A percentile compares a stretch with the other conserved stretches of the same genome.
phyloP scores from a whole-genome alignment of 2,888 invertebrate species.

The Drosophila acutilabella region DNA sequence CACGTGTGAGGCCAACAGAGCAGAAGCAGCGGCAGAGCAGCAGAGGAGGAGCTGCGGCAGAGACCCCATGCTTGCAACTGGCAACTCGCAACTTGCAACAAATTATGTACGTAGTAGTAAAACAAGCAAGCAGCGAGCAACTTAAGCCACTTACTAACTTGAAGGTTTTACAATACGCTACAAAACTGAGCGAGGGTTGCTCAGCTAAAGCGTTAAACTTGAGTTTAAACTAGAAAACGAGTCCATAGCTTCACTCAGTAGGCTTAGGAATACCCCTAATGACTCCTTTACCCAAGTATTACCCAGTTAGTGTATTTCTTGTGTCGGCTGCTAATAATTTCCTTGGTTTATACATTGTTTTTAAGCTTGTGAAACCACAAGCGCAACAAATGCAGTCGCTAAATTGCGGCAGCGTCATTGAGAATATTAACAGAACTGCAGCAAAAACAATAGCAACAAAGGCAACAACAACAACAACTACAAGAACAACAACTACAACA shows the following conservation, averaged over 20 bases:
- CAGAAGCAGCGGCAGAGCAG: neutral
- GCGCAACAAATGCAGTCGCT: constrained; percentile 73
- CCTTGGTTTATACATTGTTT: constrained; percentile 5
- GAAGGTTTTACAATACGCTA: constrained; percentile 33
- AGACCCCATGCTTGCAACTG: neutral
- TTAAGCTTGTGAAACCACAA: constrained; percentile 60
- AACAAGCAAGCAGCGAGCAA: constrained; percentile 31
- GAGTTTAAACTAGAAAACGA: too few species aligned
- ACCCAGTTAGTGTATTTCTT: constrained; percentile 12
- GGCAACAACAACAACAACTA: constrained; percentile 4
- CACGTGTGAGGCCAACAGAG: constrained; percentile 25
- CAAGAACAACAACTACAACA: neutral
- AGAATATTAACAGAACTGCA: constrained; percentile 45
- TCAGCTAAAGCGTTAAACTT: neutral
- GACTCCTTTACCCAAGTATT: too few species aligned
- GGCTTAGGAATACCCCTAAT: too few species aligned
- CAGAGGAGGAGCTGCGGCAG: too few species aligned
- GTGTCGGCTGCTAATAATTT: constrained; percentile 10
- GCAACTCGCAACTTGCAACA: constrained; percentile 33
- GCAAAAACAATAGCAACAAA: constrained; percentile 13
- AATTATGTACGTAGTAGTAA: constrained; percentile 41
- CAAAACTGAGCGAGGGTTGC: neutral
- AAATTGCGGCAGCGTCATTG: constrained; percentile 67
- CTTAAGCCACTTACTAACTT: constrained; percentile 39
- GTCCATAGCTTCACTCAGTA: too few species aligned